phyloP scores from a whole-genome alignment of 92 coral and sea anemone species.

The Porites divaricata region DNA sequence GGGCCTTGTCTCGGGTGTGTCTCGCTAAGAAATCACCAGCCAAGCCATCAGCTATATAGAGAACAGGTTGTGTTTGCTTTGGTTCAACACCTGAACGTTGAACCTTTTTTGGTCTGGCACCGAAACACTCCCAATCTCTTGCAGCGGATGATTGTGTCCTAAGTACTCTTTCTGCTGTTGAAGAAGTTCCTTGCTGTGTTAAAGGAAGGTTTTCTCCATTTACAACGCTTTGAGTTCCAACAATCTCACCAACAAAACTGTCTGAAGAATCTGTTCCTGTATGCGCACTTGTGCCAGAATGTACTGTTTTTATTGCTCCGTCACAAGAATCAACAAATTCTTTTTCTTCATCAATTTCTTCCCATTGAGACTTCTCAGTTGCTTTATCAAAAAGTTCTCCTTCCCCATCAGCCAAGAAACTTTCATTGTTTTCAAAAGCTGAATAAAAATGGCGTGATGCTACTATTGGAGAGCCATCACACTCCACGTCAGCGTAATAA shows the following conservation, averaged over 20 bases:
- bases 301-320: neutral
- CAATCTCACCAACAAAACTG: neutral
- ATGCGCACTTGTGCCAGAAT: neutral
- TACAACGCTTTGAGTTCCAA: neutral
- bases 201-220: neutral
- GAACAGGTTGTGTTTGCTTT: neutral
- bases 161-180: neutral
- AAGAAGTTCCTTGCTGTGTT: neutral
- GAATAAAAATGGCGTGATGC: too few species aligned
- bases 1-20: neutral
- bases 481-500: neutral
- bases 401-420: too few species aligned
- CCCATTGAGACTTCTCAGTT: neutral
- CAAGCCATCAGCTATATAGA: neutral
- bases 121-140: neutral
- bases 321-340: neutral
- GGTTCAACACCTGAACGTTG: neutral
- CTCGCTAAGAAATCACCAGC: neutral
- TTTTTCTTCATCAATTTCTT: neutral
- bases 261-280: neutral
- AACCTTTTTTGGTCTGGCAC: neutral
- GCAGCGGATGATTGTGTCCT: neutral
- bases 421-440: too few species aligned
- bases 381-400: neutral
- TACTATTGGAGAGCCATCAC: too few species aligned